Percentiles rank a stretch among this genome's conserved stretches.
phyloP scores from a whole-genome alignment of 1,140 invertebrate species.

The Heliconius melpomene region DNA sequence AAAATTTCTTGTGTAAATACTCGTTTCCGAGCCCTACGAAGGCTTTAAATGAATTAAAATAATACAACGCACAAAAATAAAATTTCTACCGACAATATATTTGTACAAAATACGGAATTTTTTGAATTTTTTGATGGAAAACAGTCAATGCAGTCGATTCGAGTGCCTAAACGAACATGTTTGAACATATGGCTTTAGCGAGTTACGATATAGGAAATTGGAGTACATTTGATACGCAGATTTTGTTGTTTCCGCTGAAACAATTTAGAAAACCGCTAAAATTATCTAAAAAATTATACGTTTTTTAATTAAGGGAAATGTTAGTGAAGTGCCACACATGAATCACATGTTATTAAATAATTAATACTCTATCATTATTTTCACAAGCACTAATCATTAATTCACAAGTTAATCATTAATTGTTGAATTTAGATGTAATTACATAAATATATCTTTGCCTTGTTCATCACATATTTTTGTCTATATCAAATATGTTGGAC shows the following conservation, averaged over 20 bases:
- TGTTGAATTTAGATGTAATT: slow-evolving; percentile 1
- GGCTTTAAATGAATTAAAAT: slow-evolving; percentile 13
- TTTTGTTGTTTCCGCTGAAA: not conserved
- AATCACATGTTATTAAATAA: not conserved
- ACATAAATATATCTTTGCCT: not conserved
- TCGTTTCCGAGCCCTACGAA: not conserved
- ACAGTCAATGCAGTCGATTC: not conserved
- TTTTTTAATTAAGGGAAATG: not conserved
- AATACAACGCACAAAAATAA: slow-evolving; percentile 2
- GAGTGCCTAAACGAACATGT: not conserved
- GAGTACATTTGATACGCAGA: not conserved
- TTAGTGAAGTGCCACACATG: not conserved
- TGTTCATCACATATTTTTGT: not conserved
- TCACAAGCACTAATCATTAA: not conserved
- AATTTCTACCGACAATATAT: slow-evolving; percentile 13
- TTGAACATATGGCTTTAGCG: not conserved
- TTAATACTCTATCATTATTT: not conserved
- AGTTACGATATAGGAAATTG: not conserved
- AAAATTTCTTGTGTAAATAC: not conserved
- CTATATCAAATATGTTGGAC: not conserved
- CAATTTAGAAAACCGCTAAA: not conserved
- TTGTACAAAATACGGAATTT: not conserved
- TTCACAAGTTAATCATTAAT: not conserved
- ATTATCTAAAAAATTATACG: too few species aligned
- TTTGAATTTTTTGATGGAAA: slow-evolving; percentile 2